Percentiles rank a stretch among this genome's conserved stretches.
phyloP scores from a whole-genome alignment of 2,797 vertebrate genomes.

The Phaenicophaeus curvirostris region DNA sequence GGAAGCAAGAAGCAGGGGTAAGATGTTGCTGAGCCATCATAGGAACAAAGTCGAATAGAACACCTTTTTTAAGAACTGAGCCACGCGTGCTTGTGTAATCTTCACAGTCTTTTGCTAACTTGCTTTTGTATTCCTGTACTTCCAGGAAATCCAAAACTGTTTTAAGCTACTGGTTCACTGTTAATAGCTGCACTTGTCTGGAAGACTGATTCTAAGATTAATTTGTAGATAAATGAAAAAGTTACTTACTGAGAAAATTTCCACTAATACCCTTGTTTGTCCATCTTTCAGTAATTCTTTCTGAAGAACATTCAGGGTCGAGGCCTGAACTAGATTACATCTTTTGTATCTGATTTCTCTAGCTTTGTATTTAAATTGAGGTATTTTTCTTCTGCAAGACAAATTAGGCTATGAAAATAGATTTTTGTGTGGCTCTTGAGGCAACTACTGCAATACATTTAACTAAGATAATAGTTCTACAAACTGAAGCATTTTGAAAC shows the following conservation, averaged over 20 bases:
- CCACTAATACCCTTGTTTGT: background rate
- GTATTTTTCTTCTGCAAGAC: constrained; percentile 35
- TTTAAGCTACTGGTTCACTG: background rate
- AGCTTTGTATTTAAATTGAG: constrained; percentile 44
- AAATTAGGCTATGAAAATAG: constrained; percentile 24
- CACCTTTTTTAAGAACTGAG: background rate
- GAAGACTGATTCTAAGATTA: background rate
- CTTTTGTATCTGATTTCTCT: background rate
- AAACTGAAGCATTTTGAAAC: constrained; percentile 9
- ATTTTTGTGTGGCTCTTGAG: background rate
- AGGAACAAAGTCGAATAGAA: background rate
- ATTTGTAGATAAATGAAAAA: background rate
- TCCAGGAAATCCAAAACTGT: background rate
- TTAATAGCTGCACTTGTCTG: background rate
- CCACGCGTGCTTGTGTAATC: background rate
- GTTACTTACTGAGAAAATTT: background rate
- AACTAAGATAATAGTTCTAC: background rate
- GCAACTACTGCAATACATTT: background rate
- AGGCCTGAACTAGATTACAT: background rate
- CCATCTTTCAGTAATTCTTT: background rate
- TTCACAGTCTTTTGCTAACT: background rate
- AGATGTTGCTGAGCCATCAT: background rate
- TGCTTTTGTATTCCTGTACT: background rate
- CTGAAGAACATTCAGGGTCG: background rate
- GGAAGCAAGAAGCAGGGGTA: background rate